Evolutionary conservation across 2,797 vertebrate genomes (phyloP).

Genomic region (Sebastes itinus): DNA sequence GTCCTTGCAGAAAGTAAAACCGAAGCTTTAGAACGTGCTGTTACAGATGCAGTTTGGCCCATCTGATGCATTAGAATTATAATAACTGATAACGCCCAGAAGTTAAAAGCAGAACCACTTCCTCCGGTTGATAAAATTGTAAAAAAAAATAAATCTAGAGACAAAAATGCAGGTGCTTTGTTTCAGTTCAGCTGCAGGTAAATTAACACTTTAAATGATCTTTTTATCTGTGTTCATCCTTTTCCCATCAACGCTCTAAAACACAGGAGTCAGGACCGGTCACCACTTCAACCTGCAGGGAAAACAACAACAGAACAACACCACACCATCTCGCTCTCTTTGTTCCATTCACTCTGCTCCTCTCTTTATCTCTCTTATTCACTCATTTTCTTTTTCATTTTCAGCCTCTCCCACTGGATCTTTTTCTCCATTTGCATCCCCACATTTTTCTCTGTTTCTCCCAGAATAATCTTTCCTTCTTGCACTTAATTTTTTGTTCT

Average conservation of each 20-base stretch:
- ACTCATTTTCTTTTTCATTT: slow-evolving; percentile 32
- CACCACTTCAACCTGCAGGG: slow-evolving; percentile 1
- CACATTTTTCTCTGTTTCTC: background rate
- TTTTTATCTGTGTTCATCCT: too few species aligned
- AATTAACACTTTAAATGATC: background rate
- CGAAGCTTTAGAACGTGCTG: too few species aligned
- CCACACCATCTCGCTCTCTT: background rate
- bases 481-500: background rate
- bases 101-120: background rate
- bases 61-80: too few species aligned
- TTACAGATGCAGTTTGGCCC: too few species aligned
- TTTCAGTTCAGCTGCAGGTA: background rate
- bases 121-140: background rate
- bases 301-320: background rate
- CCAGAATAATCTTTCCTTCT: background rate
- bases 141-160: background rate
- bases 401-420: slow-evolving; percentile 5
- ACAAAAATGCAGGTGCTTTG: background rate
- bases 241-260: slow-evolving; percentile 60
- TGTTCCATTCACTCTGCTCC: slow-evolving; percentile 7
- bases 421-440: background rate
- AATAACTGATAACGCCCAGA: too few species aligned
- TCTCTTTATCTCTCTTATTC: slow-evolving; percentile 37
- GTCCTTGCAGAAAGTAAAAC: too few species aligned
- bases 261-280: slow-evolving; percentile 11